These are phyloP conservation scores for Drosophila funebris DNA, from an alignment of 1,140 invertebrate species.

Conservation along the genomic window DNA sequence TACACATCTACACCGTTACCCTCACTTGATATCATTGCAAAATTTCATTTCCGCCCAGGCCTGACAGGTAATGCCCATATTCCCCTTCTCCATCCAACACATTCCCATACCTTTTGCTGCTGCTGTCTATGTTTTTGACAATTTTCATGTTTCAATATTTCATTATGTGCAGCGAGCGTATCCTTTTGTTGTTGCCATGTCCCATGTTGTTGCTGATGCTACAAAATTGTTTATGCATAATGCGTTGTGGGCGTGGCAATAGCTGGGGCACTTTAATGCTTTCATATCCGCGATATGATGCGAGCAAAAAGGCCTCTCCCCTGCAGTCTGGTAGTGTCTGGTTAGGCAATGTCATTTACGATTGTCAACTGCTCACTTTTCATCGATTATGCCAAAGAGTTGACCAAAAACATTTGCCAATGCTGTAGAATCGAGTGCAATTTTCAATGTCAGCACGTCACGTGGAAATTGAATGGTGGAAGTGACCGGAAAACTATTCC, in stretches of 20 bases:
- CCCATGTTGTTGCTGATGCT: conserved; percentile 21
- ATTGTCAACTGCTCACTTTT: conserved; percentile 40
- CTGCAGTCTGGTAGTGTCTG: background rate
- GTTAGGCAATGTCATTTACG: conserved; percentile 47
- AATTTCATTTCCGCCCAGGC: conserved; percentile 74
- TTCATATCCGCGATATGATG: background rate
- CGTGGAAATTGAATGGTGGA: background rate
- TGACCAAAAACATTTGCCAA: background rate
- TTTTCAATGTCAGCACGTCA: background rate
- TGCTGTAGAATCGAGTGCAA: background rate
- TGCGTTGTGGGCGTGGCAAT: conserved; percentile 26
- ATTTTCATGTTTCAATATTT: conserved; percentile 82
- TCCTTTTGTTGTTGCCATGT: conserved; percentile 52
- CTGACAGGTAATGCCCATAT: conserved; percentile 64
- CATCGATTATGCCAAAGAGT: conserved; percentile 54
- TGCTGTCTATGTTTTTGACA: conserved; percentile 71
- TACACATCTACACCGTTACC: too few species aligned
- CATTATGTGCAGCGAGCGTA: conserved; percentile 60
- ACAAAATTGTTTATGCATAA: conserved; percentile 77
- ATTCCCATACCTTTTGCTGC: background rate
- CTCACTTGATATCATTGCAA: conserved; percentile 63
- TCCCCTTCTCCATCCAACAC: background rate
- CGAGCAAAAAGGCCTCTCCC: background rate
- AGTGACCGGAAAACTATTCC: background rate
- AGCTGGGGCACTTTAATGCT: conserved; percentile 28